These are phyloP conservation scores for Monopis laevigella DNA, from an alignment of 2,888 invertebrate genomes.

Conservation along the genomic window DNA sequence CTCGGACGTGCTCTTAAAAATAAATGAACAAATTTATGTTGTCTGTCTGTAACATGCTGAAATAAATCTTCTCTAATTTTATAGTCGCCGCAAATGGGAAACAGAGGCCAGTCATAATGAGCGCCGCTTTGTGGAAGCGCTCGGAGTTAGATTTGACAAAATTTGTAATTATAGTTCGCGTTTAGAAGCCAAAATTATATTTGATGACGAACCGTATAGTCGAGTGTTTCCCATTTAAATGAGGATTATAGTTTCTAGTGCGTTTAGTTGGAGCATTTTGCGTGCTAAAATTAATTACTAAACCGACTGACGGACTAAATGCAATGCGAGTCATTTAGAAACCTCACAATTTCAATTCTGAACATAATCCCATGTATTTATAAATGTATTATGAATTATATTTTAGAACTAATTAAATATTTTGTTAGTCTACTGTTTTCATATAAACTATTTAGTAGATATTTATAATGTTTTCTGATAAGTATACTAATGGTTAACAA, in stretches of 20 bases:
- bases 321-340: slow-evolving; percentile 35
- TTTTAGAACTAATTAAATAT: too few relatives aligned
- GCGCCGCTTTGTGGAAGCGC: slow-evolving; percentile 4
- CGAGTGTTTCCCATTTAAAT: slow-evolving; percentile 61
- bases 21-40: too few relatives aligned
- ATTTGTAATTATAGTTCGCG: slow-evolving; percentile 47
- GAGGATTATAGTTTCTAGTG: slow-evolving; percentile 64
- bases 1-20: too few relatives aligned
- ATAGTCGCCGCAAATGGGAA: background rate
- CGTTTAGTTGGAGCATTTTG: slow-evolving; percentile 62
- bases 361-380: too few relatives aligned
- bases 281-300: slow-evolving; percentile 64
- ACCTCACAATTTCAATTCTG: slow-evolving; percentile 29
- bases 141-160: slow-evolving; percentile 29
- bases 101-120: too few relatives aligned
- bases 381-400: too few relatives aligned
- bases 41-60: background rate
- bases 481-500: too few relatives aligned
- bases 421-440: too few relatives aligned
- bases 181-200: slow-evolving; percentile 62
- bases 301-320: slow-evolving; percentile 48
- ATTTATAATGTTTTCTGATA: too few relatives aligned
- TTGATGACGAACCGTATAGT: slow-evolving; percentile 54
- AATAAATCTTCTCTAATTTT: background rate
- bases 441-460: too few relatives aligned